These are phyloP conservation scores for Rhogogaster chlorosoma DNA, from an alignment of 2,888 invertebrate species.

Conservation along the genomic window DNA sequence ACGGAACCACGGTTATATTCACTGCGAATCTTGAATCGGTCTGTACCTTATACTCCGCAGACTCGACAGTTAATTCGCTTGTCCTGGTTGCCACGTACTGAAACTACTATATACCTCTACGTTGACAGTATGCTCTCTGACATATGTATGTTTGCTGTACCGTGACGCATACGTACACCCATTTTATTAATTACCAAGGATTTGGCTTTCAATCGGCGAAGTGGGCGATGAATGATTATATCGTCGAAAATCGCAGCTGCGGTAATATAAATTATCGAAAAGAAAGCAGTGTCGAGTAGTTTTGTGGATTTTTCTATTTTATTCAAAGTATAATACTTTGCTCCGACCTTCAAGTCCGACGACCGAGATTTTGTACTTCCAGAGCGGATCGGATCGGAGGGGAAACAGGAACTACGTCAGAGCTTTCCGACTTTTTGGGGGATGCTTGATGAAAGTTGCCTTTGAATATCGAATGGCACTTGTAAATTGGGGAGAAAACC, in stretches of 20 bases:
- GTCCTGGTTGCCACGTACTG: background rate
- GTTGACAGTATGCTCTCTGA: background rate
- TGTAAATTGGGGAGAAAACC: background rate
- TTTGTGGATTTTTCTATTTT: background rate
- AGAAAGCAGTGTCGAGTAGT: background rate
- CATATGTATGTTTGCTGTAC: background rate
- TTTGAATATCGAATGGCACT: slow-evolving; percentile 1
- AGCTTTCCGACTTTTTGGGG: background rate
- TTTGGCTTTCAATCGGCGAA: slow-evolving; percentile 13
- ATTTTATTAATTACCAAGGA: background rate
- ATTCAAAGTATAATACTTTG: background rate
- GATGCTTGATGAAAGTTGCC: background rate
- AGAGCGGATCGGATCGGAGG: background rate
- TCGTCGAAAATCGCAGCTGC: background rate
- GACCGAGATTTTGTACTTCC: background rate
- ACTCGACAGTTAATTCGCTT: slow-evolving; percentile 19
- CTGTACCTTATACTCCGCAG: background rate
- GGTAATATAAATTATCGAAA: background rate
- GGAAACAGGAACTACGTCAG: background rate
- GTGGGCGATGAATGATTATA: background rate
- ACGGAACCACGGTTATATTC: background rate
- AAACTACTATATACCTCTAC: background rate
- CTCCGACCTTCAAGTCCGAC: background rate
- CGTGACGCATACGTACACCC: background rate
- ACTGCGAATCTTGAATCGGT: background rate